Evolutionary conservation across 2,888 invertebrate genomes (phyloP).

Genomic region (Chorisops tibialis): DNA sequence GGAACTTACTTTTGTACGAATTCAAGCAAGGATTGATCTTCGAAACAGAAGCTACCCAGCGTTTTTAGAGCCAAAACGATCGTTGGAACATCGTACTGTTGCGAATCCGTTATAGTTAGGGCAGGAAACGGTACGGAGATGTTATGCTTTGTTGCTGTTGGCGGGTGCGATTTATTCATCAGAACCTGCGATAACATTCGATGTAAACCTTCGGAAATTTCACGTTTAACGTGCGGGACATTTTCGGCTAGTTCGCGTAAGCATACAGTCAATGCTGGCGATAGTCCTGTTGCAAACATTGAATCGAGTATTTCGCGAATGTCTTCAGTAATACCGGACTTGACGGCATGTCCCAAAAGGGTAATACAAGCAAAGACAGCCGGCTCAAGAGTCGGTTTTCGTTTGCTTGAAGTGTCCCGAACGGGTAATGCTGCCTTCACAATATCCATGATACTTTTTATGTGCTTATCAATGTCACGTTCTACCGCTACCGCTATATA

Average conservation of each 20-base stretch:
- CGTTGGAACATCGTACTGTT: slow-evolving; percentile 69
- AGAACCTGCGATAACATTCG: slow-evolving; percentile 87
- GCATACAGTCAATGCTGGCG: slow-evolving; percentile 85
- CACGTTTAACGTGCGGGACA: slow-evolving; percentile 80
- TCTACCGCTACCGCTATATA: slow-evolving; percentile 86
- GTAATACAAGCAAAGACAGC: slow-evolving; percentile 93
- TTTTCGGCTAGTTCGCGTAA: slow-evolving; percentile 84
- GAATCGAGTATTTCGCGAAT: slow-evolving; percentile 82
- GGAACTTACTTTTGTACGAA: slow-evolving; percentile 67
- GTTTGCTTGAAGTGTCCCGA: slow-evolving; percentile 73
- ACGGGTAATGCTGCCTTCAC: slow-evolving; percentile 74
- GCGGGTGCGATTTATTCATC: slow-evolving; percentile 81
- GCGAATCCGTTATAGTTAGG: slow-evolving; percentile 46
- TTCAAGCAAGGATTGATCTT: slow-evolving; percentile 84
- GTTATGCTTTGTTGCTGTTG: slow-evolving; percentile 68
- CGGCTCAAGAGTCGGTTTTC: slow-evolving; percentile 72
- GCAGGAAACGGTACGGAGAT: slow-evolving; percentile 49
- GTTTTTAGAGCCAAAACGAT: slow-evolving; percentile 90
- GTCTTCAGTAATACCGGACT: slow-evolving; percentile 70
- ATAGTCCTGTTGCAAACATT: slow-evolving; percentile 89
- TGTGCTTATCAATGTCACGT: slow-evolving; percentile 72
- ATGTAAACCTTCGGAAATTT: slow-evolving; percentile 89
- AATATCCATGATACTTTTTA: slow-evolving; percentile 81
- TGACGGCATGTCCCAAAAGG: slow-evolving; percentile 82
- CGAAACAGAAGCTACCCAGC: slow-evolving; percentile 86